Percentiles rank a stretch among this genome's conserved stretches.
Conservation (phyloP, 2,797 vertebrate genomes). For the Pangasius mekongensis region DNA sequence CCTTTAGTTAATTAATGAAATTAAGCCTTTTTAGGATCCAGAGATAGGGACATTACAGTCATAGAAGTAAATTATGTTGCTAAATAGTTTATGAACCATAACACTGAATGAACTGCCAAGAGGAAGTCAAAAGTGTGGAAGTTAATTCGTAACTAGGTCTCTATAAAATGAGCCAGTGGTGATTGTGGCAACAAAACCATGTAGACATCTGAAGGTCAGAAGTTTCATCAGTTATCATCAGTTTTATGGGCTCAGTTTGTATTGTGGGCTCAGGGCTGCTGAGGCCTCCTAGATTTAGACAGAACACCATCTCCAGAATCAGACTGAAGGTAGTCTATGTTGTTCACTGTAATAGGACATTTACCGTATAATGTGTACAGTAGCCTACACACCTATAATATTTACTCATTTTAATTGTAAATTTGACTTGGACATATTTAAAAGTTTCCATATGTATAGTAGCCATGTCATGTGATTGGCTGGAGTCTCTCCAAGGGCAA, state of each 20-base stretch:
- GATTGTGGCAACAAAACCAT: not conserved
- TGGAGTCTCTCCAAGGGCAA: not conserved
- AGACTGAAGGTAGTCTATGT: not conserved
- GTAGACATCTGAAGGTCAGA: not conserved
- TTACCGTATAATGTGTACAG: not conserved
- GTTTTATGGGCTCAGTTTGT: not conserved
- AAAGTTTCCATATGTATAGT: not conserved
- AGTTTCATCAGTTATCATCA: not conserved
- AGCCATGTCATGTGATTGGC: not conserved
- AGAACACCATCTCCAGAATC: not conserved
- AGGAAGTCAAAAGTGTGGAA: not conserved
- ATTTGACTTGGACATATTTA: not conserved
- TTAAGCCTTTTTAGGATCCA: not conserved
- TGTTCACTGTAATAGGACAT: not conserved
- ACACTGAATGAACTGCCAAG: not conserved
- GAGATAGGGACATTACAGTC: not conserved
- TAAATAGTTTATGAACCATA: not conserved
- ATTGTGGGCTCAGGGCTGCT: not conserved
- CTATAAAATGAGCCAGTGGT: not conserved
- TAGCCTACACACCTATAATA: not conserved
- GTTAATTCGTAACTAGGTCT: not conserved
- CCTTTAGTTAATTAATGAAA: not conserved
- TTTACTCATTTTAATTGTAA: not conserved
- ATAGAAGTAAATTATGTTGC: not conserved
- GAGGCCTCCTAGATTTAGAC: no score